Evolutionary conservation across 2,113 vertebrate species (phyloP).

Genomic region (Spilogale gracilis): DNA sequence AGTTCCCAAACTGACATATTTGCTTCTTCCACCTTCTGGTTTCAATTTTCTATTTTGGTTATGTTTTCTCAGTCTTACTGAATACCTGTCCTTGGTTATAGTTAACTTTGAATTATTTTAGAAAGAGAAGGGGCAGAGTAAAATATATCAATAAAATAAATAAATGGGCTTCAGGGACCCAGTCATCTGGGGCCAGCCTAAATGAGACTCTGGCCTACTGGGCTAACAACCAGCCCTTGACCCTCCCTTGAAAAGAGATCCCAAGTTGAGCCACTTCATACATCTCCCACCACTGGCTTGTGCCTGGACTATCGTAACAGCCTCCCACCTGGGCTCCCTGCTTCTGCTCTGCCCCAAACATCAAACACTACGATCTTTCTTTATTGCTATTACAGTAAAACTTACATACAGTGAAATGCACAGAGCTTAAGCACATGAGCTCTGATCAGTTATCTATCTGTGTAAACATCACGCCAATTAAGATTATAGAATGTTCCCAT

Average conservation of each 20-base stretch:
- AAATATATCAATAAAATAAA: constrained; percentile 1
- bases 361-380: neutral
- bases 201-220: neutral
- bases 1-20: neutral
- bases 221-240: neutral
- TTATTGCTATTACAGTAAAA: neutral
- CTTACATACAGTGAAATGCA: neutral
- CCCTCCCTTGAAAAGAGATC: neutral
- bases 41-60: constrained; percentile 50
- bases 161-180: neutral
- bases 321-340: neutral
- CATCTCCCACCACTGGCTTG: neutral
- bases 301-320: neutral
- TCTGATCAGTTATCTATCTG: neutral
- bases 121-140: neutral
- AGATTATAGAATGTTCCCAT: neutral
- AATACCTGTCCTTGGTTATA: constrained; percentile 2
- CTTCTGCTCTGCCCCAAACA: neutral
- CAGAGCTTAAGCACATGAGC: neutral
- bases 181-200: too few relatives aligned
- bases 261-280: neutral
- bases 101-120: neutral
- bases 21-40: neutral
- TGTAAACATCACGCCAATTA: neutral
- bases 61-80: neutral